Base-by-base conservation (phyloP, 2,888 invertebrate species). In the Pediacus dermestoides region DNA sequence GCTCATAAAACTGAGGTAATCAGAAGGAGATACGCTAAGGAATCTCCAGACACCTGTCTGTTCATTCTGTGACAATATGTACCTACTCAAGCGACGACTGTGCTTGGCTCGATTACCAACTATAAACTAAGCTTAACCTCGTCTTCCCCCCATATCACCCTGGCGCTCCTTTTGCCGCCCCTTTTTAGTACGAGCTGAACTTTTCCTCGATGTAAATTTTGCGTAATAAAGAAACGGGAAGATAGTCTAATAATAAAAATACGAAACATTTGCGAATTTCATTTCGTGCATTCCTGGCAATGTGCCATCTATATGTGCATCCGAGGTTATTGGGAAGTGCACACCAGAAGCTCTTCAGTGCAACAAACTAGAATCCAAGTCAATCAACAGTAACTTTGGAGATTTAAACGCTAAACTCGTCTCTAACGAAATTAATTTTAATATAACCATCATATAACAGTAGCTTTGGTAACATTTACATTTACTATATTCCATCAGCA, bases 141-240 rank as follows among this genome's bases (percentile, higher is more conserved):
- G n/a, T n/a, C n/a, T n/a, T n/a, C n/a, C n/a, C n/a, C n/a, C n/a
- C n/a, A n/a, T n/a, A n/a, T n/a, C n/a, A n/a, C n/a, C n/a, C n/a
- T n/a, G n/a, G n/a, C n/a, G n/a, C n/a, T n/a, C n/a, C n/a, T n/a
- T n/a, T n/a, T n/a, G n/a, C n/a, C 6, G 26, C 10, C 11, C 13
- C 28, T 14, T 23, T 23, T 9, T 23, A 9, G 10, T 23, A 23
- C 23, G 10, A n/a, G 23, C 10, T 28, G 28, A 28, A 28, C 28
- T 28, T 28, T 28, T 28, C 23, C 10, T 44, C 53, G 55, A 58
- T 57, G 56, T 50, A 57, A 60, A 58, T 58, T 57, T 52, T 28
- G 48, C 50, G 50, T 52, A 57, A 57, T 58, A 58, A 58, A 58
- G 56, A 56, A 57, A 53, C 59, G 59, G 45, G 48, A 47, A 49